A percentile compares a stretch with the other conserved stretches of the same genome.
phyloP scores from a whole-genome alignment of 2,113 vertebrate genomes.

The Jacana jacana region DNA sequence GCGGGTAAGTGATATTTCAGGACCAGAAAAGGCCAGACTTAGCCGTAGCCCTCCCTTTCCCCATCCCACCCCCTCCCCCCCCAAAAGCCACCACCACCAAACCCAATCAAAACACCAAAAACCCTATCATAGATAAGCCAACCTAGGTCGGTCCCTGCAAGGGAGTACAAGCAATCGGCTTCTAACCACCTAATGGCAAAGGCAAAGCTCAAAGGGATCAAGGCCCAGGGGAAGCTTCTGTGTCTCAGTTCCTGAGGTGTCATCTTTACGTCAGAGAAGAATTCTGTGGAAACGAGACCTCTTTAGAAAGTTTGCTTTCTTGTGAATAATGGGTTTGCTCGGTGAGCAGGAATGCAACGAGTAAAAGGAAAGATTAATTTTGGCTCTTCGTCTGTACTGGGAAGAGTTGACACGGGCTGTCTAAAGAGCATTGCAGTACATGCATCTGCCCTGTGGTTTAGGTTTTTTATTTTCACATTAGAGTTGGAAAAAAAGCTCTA shows the following conservation, averaged over 20 bases:
- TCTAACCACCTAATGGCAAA: not conserved
- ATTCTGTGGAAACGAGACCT: not conserved
- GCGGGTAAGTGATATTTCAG: not conserved
- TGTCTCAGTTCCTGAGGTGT: not conserved
- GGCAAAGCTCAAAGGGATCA: not conserved
- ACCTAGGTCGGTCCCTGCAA: not conserved
- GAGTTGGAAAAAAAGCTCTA: not conserved
- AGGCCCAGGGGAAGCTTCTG: not conserved
- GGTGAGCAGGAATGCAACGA: not conserved
- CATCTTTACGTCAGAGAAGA: not conserved
- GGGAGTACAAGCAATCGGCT: not conserved
- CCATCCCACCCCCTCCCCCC: not conserved
- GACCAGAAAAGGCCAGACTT: not conserved
- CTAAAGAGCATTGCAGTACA: not conserved
- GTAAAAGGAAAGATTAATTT: not conserved
- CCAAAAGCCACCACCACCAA: not conserved
- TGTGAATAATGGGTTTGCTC: not conserved
- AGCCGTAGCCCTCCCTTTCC: not conserved
- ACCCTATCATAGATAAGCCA: not conserved
- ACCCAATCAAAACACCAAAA: not conserved
- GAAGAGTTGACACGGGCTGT: not conserved
- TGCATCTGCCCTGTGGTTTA: not conserved
- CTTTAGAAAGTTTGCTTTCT: not conserved
- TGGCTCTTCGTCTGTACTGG: fast-evolving
- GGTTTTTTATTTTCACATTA: not conserved